Evolutionary conservation across 92 coral and sea anemone genomes (phyloP), one percentile per base, ranked within the genome.

Genomic region (Epizoanthus ramosus): DNA sequence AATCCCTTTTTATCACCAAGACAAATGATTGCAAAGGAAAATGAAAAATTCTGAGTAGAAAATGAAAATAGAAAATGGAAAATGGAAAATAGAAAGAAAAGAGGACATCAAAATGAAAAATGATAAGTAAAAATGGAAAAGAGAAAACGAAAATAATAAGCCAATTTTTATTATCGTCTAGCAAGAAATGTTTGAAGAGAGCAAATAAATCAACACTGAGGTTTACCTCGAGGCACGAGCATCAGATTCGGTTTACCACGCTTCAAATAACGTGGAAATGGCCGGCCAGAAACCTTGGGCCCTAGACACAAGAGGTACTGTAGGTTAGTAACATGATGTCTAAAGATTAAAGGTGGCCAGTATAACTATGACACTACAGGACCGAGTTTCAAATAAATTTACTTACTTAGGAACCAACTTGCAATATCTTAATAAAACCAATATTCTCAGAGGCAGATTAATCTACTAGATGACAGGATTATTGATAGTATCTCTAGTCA

Each of bases 231-330:
- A 45, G 95, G 95, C 65, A 94, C 92, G 57, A 92, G 86, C 47
- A 90, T 63, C 35, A 94, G 84, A 53, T 92, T 94, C 50, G 98
- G 98, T 67, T 69, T 86, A 47, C 93, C 98, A 56, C 73, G 84
- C 58, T 76, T 88, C 43, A 93, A 74, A 70, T 91, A 88, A 47
- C 41, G 72, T 28, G 91, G 91, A 57, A 76, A 86, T 17, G 28
- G 84, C 61, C 92, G 74, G 71, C 35, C 59, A 47, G 41, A 9
- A 54, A 24, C 54, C 56, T 63, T 77, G 19, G 80, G 82, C 23
- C 57, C 84, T 87, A 57, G 24, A 53, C 21, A 57, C 16, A 71
- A 80, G 24, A 25, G 25, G 19, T 21, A 25, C 25, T 59, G 18
- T 3, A 23, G 5, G 10, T 84, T 70, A 47, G 16, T 31, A 3